phyloP scores from a whole-genome alignment of 92 coral and sea anemone species.

The Pocillopora grandis region DNA sequence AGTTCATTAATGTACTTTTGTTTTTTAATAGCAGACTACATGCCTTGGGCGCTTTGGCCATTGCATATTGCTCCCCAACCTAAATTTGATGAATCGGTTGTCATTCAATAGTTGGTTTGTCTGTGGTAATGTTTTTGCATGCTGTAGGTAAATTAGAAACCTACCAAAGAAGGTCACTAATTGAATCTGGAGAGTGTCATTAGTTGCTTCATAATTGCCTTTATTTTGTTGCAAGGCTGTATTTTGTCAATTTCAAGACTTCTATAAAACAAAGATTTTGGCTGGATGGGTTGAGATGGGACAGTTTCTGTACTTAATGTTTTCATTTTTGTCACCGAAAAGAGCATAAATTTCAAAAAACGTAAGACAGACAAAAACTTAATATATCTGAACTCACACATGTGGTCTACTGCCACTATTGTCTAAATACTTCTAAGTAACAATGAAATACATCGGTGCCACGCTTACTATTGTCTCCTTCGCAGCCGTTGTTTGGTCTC shows the following conservation, averaged over 20 bases:
- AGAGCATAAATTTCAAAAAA: no score
- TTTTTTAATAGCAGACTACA: constrained; percentile 39
- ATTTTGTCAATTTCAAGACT: constrained; percentile 49
- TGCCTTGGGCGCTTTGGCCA: constrained; percentile 37
- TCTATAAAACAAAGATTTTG: constrained; percentile 7
- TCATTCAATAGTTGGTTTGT: constrained; percentile 32
- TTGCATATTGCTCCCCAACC: constrained; percentile 39
- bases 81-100: constrained; percentile 29
- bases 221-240: constrained; percentile 44
- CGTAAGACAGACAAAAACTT: no score
- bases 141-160: constrained; percentile 32
- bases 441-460: no score
- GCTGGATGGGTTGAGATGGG: no score
- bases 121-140: constrained; percentile 25
- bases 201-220: constrained; percentile 50
- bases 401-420: no score
- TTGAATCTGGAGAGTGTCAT: constrained; percentile 36
- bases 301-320: no score
- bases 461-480: no score
- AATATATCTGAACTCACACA: no score
- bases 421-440: no score
- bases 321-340: no score
- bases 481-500: no score
- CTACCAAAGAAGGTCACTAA: constrained; percentile 52
- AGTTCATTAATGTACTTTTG: constrained; percentile 50